Percentiles rank a stretch among this genome's conserved stretches.
These are phyloP conservation scores for Hypolimnas misippus DNA, from an alignment of 2,888 invertebrate genomes.

Conservation along the genomic window DNA sequence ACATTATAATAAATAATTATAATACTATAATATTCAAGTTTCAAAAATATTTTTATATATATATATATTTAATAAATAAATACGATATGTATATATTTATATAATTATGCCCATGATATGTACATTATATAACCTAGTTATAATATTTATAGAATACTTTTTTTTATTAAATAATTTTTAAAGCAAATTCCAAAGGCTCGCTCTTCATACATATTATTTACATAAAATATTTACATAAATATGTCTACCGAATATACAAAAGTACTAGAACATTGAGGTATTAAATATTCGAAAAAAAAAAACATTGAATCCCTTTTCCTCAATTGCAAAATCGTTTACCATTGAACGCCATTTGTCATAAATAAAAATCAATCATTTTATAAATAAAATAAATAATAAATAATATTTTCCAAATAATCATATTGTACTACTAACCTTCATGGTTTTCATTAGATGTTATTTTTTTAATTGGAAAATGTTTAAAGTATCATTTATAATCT, in stretches of 20 bases:
- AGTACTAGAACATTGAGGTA: conserved; percentile 66
- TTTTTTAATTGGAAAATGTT: conserved; percentile 20
- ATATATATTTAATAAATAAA: conserved; percentile 31
- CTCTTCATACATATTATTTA: conserved; percentile 47
- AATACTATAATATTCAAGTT: conserved; percentile 42
- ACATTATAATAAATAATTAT: conserved; percentile 39
- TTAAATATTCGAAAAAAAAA: conserved; percentile 47
- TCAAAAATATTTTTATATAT: conserved; percentile 30
- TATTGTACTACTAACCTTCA: conserved; percentile 43
- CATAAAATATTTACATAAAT: conserved; percentile 48
- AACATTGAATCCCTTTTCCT: conserved; percentile 39
- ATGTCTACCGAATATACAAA: conserved; percentile 48
- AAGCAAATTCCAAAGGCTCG: conserved; percentile 78
- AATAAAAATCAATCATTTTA: conserved; percentile 33
- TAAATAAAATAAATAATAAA: conserved; percentile 42
- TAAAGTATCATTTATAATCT: conserved; percentile 17
- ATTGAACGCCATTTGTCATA: conserved; percentile 44
- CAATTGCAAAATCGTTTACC: conserved; percentile 42
- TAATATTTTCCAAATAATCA: conserved; percentile 32
- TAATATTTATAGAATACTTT: conserved; percentile 26
- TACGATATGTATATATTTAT: conserved; percentile 37
- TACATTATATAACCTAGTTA: conserved; percentile 38
- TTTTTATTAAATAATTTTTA: conserved; percentile 50
- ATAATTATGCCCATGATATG: conserved; percentile 44
- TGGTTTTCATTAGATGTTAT: conserved; percentile 29